Evolutionary conservation across 2,797 vertebrate genomes (phyloP), one percentile per base, ranked within the genome.

Genomic region (Pipistrellus pipistrellus): DNA sequence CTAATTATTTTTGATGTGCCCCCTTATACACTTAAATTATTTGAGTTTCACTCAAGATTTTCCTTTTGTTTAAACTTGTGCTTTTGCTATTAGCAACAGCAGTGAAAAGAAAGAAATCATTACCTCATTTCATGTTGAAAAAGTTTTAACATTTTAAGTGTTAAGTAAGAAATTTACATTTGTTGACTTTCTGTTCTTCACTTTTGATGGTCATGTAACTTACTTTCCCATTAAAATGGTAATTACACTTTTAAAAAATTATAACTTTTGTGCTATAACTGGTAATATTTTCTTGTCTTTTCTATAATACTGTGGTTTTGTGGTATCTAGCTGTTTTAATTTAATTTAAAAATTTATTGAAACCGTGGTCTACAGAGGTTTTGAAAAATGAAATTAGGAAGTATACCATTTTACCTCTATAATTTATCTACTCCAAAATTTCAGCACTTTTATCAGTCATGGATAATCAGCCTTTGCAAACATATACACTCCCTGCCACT

Each of bases 11-110:
- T 68, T 81, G 21, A 38, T 76, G 10, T 91, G 13, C 41, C 72
- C 51, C 17, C 53, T 87, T 82, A 41, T 71, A 68, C 30, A 23
- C 44, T 93, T 93, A 83, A 85, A 84, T 92, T 90, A 55, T 93
- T 89, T 96, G 55, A 69, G 18, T 76, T 86, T 94, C n/a, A 91
- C 27, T 95, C 85, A 77, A 69, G 59, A 88, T 66, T 94, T 96
- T 95, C 4, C 38, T 93, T 96, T 93, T 57, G 13, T 64, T 85
- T 80, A 83, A 84, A 76, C 30, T 48, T 92, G 81, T 83, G 44
- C 64, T 83, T 95, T 90, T 88, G 53, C 66, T 85, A 7, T 92
- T 72, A 57, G 27, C 9, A 94, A 30, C 14, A 86, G 46, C 44
- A 81, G n/a, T 30, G 38, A 57, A 88, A 92, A 92, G 77, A 95